Evolutionary conservation across 92 coral and sea anemone species (phyloP).

Genomic region (Palythoa caribaeorum): DNA sequence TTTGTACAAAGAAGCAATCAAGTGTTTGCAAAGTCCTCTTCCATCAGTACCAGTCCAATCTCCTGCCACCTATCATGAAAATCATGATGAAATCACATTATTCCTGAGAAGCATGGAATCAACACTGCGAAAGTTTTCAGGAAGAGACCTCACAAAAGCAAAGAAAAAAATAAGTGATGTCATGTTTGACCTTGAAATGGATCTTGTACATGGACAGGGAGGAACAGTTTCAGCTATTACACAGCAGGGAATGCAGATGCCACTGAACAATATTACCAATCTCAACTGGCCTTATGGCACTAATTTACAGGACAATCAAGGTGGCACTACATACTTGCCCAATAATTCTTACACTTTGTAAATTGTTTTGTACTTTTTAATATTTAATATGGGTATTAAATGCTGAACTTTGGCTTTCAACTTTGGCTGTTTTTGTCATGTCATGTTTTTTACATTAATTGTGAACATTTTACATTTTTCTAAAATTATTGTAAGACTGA

Average conservation of each 20-base stretch:
- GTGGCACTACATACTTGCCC: not conserved
- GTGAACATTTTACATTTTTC: too few species aligned
- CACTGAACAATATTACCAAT: not conserved
- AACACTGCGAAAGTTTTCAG: not conserved
- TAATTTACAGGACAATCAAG: not conserved
- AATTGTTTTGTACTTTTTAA: not conserved
- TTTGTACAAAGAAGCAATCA: conserved; percentile 1
- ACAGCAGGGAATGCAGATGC: not conserved
- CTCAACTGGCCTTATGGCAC: not conserved
- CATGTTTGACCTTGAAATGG: not conserved
- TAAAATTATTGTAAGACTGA: too few species aligned
- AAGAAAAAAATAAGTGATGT: not conserved
- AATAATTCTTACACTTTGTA: not conserved
- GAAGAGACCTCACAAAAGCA: not conserved
- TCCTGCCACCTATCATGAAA: not conserved
- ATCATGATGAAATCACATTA: not conserved
- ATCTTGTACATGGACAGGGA: not conserved
- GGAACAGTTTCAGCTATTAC: not conserved
- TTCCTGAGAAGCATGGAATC: not conserved
- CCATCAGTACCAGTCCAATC: not conserved
- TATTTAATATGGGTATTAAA: too few species aligned
- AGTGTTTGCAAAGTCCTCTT: not conserved
- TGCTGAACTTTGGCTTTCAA: not conserved
- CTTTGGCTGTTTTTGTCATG: not conserved
- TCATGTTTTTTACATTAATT: not conserved